Base-by-base conservation (phyloP, 2,888 invertebrate species). In the Halictus ligatus region DNA sequence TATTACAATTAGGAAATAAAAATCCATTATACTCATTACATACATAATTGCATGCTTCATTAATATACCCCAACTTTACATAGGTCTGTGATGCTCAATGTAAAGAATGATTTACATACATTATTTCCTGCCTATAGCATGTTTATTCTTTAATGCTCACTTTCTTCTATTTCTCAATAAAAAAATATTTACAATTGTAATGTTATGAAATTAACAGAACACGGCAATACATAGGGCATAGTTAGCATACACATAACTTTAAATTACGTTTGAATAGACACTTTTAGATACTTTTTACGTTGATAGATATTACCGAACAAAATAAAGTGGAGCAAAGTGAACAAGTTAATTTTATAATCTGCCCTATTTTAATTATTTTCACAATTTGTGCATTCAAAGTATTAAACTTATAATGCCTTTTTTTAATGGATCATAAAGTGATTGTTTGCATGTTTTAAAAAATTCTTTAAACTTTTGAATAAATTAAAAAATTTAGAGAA, bases 101-200 rank as follows among this genome's bases (percentile, higher is more conserved):
- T 60, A 64, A 77, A 77, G 54, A 67, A 76, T 69, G 46, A 35
- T 74, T 72, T 25, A 72, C n/a, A 82, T 78, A 77, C n/a, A 71
- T 77, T 79, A 80, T 76, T 75, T 40, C 76, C 25, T 54, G 67
- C 67, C 75, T 75, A 35, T 69, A 54, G 25, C 13, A 69, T 67
- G 48, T 58, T 81, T 77, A 75, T 77, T 64, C 60, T 77, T 79
- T 35, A 74, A 50, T 75, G 72, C 60, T 78, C 43, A 40, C 43
- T 71, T 50, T 46, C 15, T 78, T 79, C 77, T 46, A 35, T 71
- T 18, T 83, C 58, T 67, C 18, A 75, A 76, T 77, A 83, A 89
- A 81, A 13, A 72, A 81, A 83, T 89, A 87, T 89, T 87, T 89
- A 89, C 89, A 89, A 80, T 58, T 78, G 77, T 80, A 85, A 81